Base-by-base conservation (phyloP, 2,888 invertebrate genomes). In the Metallyticus violacea region DNA sequence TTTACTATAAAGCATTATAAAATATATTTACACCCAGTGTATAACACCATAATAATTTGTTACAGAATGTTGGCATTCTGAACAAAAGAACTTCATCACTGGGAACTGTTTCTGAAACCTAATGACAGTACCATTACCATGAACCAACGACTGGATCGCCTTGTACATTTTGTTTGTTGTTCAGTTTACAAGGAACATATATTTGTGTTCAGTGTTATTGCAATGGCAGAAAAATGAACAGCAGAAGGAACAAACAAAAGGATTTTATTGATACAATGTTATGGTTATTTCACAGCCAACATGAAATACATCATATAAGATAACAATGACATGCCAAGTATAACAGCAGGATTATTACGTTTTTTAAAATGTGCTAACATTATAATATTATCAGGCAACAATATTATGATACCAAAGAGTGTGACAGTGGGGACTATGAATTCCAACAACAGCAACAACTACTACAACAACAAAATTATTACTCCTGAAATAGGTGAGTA, bases 281-380 rank as follows among this genome's bases (percentile, higher is more conserved):
- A 40, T 78, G 40, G 40, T 62, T 62, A 62, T 62, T 62, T 79
- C 79, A 85, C 85, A 85, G 79, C 85, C 85, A 85, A 85, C 40
- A 85, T 85, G 25, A 26, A 79, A 26, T 26, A 79, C 22, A 28
- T 40, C 40, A 62, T 62, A 62, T 62, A 79, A 30, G 29, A 79
- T 79, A 85, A 79, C 40, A 85, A 26, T 85, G 79, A 79, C 85
- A 85, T 85, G 85, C 85, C 79, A 85, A 62, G 40, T 62, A 62
- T 62, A 62, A 62, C 40, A 62, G 40, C 40, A 62, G 40, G 40
- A 62, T 62, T 62, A 62, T 62, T 62, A 62, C 22, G 40, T 15
- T 62, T 62, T 62, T 62, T 62, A 15, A 62, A 62, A 15, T 62
- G 40, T 62, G 40, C 40, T 62, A 62, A 62, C 15, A 62, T 62